phyloP scores from a whole-genome alignment of 2,797 vertebrate species.

The Sylvia borin region DNA sequence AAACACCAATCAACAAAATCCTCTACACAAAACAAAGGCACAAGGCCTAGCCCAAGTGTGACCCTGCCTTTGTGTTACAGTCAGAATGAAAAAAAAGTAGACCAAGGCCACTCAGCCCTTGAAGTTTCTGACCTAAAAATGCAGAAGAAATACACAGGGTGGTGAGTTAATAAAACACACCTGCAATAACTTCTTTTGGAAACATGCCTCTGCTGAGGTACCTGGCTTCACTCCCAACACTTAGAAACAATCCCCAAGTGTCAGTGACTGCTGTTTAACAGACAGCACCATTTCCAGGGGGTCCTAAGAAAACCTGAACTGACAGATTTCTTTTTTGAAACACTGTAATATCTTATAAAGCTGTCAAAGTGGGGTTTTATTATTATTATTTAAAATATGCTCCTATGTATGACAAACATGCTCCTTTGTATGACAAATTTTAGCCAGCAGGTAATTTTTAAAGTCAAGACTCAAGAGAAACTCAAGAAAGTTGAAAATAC shows the following conservation, averaged over 20 bases:
- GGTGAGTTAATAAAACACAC: constrained; percentile 56
- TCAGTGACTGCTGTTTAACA: constrained; percentile 35
- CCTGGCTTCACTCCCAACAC: constrained; percentile 38
- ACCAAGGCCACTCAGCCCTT: not conserved
- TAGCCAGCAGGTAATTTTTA: constrained; percentile 51
- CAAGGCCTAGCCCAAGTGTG: not conserved
- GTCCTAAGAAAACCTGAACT: constrained; percentile 32
- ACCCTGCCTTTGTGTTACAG: not conserved
- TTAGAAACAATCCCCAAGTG: not conserved
- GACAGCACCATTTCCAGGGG: constrained; percentile 14
- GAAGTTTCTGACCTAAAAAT: constrained; percentile 10
- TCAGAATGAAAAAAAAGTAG: not conserved
- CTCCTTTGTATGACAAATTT: constrained; percentile 12
- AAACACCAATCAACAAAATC: not conserved
- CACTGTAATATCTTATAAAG: constrained; percentile 29
- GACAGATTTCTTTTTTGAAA: constrained; percentile 45
- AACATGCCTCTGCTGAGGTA: constrained; percentile 23
- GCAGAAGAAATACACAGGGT: not conserved
- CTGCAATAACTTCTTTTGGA: constrained; percentile 44
- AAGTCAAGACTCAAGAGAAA: constrained; percentile 54
- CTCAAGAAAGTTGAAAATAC: constrained; percentile 49
- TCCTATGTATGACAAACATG: not conserved
- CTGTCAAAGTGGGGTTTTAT: constrained; percentile 10
- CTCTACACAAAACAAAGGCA: not conserved
- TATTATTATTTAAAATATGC: constrained; percentile 30